Conservation (phyloP, 2,888 invertebrate species). For the Seira ritae region DNA sequence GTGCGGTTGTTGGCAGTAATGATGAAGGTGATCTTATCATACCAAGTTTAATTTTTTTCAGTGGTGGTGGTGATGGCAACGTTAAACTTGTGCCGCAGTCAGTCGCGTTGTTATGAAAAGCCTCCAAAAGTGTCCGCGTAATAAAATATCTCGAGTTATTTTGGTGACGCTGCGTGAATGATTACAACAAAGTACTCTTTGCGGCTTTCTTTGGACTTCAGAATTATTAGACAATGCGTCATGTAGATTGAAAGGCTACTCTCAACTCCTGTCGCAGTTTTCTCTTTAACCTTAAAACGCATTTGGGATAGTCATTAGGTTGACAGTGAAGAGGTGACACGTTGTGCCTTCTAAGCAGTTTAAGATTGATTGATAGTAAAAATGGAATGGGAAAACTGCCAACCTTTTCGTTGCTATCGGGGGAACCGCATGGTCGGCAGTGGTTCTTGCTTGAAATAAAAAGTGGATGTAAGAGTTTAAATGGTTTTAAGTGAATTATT, state of each 20-base stretch:
- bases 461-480: neutral
- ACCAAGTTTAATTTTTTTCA: neutral
- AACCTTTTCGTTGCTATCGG: too few relatives aligned
- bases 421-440: neutral
- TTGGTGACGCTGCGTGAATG: conserved; percentile 6
- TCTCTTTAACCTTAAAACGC: conserved; percentile 46
- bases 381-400: too few relatives aligned
- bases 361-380: neutral
- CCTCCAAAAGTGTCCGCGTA: conserved; percentile 7
- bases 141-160: neutral
- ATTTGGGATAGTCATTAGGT: conserved; percentile 1
- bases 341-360: neutral
- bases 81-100: neutral
- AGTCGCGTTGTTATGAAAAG: neutral
- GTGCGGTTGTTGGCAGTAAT: neutral
- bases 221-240: neutral
- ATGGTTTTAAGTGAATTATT: too few relatives aligned
- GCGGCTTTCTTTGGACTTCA: conserved; percentile 36
- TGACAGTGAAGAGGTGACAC: neutral
- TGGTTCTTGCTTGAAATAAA: neutral
- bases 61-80: too few relatives aligned
- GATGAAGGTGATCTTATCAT: neutral
- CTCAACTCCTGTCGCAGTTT: conserved; percentile 31
- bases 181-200: conserved; percentile 1
- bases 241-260: neutral